phyloP scores from a whole-genome alignment of 2,797 vertebrate genomes.

The Apogon hyalosoma region DNA sequence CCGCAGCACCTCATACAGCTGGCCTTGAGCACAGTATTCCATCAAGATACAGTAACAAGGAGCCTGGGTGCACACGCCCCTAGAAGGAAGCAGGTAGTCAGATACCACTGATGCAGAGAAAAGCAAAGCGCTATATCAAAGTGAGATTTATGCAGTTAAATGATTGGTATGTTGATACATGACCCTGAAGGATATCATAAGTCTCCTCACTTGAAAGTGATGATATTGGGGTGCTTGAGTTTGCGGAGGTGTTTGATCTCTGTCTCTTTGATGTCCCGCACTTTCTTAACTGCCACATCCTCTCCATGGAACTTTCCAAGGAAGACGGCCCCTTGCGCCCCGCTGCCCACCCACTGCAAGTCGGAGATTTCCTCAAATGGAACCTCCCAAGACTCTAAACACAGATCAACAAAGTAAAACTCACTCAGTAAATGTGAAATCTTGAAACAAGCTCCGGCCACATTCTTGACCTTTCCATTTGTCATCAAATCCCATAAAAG shows the following conservation, averaged over 20 bases:
- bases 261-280: constrained; percentile 95
- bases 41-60: constrained; percentile 98
- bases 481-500: no score
- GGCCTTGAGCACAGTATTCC: constrained; percentile 98
- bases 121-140: constrained; percentile 11
- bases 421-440: constrained; percentile 2
- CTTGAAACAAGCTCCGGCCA: not conserved
- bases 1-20: constrained; percentile 95
- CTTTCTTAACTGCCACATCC: constrained; percentile 97
- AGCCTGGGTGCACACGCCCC: constrained; percentile 97
- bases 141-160: constrained; percentile 15
- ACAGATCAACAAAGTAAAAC: constrained; percentile 39
- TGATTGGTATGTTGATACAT: not conserved
- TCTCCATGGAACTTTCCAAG: constrained; percentile 95
- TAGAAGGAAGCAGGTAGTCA: constrained; percentile 60
- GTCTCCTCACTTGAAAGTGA: constrained; percentile 93
- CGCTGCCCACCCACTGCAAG: constrained; percentile 97
- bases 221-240: constrained; percentile 97
- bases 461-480: no score
- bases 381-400: constrained; percentile 93
- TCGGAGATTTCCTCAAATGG: constrained; percentile 98
- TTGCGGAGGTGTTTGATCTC: constrained; percentile 97
- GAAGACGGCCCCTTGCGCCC: constrained; percentile 95
- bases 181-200: constrained; percentile 12
- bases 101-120: not conserved